Evolutionary conservation across 1,140 invertebrate genomes (phyloP), one percentile per base, ranked within the genome.

Genomic region (Saccostrea glomerata): DNA sequence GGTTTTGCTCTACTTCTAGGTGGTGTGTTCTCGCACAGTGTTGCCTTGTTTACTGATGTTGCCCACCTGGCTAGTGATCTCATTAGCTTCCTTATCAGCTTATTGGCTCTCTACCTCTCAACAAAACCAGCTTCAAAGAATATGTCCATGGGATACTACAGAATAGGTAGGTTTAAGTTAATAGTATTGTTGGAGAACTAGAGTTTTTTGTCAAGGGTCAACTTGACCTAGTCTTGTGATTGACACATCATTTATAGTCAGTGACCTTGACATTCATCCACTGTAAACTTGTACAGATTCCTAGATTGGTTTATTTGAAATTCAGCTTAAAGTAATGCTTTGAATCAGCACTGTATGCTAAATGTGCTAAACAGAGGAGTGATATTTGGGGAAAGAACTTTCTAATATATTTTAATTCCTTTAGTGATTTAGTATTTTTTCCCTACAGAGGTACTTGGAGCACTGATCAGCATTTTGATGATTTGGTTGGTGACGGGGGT

Each of bases 401-500:
- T n/a, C n/a, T n/a, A n/a, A n/a, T n/a, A n/a, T n/a, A n/a, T n/a
- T n/a, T n/a, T n/a, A n/a, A n/a, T n/a, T n/a, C n/a, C n/a, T n/a
- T n/a, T 47, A 47, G 6, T 47, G 40, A 47, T 47, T 47, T 47
- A 6, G 40, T 2, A 6, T 47, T 23, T 47, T 86, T 77, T 89
- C 58, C 60, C 93, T 95, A 90, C 92, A 96, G 98, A 99, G 95
- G 98, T 99, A 0, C 97, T 99, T 89, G 98, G 98, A 30, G 99
- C 99, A 6, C 95, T 99, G 86, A 97, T 98, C 40, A 99, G 98
- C 9, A 98, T 99, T 3, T 96, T 99, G 0, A 95, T 99, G 92
- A 99, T 99, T 92, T 99, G 98, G 98, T 97, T 99, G 60, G 98
- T 99, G 30, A 99, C 99, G 0, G 99, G 98, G 7, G 96, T 99